Evolutionary conservation across 2,888 invertebrate species (phyloP), one percentile per base, ranked within the genome.

Genomic region (Ornithoptera alexandrae): DNA sequence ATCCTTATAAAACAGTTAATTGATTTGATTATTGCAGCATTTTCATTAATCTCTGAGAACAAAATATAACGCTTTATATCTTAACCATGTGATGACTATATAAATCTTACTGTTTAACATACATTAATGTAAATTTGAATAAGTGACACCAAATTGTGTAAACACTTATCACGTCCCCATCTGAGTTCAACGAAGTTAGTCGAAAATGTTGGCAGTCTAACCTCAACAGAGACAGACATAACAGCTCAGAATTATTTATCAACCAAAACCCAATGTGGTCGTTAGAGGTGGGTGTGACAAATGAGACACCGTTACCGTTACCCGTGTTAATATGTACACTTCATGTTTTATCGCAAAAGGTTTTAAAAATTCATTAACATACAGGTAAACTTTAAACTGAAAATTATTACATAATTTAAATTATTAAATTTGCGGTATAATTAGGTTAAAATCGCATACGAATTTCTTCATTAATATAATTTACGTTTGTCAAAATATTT

Each of bases 181-280:
- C 53, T n/a, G 10, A 53, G 53, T 53, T 53, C 53, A 53, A 12
- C 18, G 53, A 53, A 18, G 7, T 18, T n/a, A n/a, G 18, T 8
- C 5, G n/a, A 3, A 53, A n/a, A 5, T n/a, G 18, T 53, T n/a
- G n/a, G 18, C 53, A n/a, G n/a, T 8, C n/a, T n/a, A 53, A 53
- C 53, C n/a, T n/a, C 6, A 53, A n/a, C 18, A 7, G n/a, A 18
- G 18, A 53, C n/a, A 53, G 53, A 18, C n/a, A 53, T 53, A 53
- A 53, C n/a, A n/a, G n/a, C n/a, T 7, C n/a, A 53, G 53, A 53
- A 53, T 53, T 53, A 53, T 53, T 53, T 53, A 53, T 53, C 53
- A 53, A 18, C 53, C 15, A n/a, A n/a, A 53, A n/a, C 53, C 53
- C 18, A n/a, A 46, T 1, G 12, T 46, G 46, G 46, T 46, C 46